phyloP scores from a whole-genome alignment of 2,888 invertebrate species.

The Microplitis deprimator region DNA sequence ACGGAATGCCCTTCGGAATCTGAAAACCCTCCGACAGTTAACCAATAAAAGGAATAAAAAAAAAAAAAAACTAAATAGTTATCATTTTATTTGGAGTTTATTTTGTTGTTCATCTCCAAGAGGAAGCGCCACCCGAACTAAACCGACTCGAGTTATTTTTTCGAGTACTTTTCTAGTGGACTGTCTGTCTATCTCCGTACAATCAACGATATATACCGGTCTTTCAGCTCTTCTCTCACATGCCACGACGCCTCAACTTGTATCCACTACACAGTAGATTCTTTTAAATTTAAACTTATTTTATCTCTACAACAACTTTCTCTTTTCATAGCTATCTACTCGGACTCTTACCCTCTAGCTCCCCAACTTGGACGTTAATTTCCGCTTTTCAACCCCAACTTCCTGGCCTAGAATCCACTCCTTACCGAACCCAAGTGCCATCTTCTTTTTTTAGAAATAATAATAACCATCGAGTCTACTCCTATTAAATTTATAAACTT shows the following conservation, averaged over 20 bases:
- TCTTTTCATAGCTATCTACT: not conserved
- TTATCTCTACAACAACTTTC: slow-evolving; percentile 1
- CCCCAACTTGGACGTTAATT: slow-evolving; percentile 41
- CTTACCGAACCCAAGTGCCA: slow-evolving; percentile 17
- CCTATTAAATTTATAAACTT: no score
- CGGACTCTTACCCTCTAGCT: slow-evolving; percentile 9
- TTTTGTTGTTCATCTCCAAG: slow-evolving; percentile 13
- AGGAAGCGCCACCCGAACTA: slow-evolving; percentile 31
- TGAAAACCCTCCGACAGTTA: not conserved
- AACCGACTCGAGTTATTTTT: slow-evolving; percentile 39
- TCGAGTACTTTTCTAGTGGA: slow-evolving; percentile 38
- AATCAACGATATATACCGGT: slow-evolving; percentile 34
- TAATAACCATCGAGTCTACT: no score
- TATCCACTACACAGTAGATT: not conserved
- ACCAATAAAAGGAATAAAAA: slow-evolving; percentile 8
- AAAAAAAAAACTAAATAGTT: slow-evolving; percentile 24
- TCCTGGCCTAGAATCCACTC: slow-evolving; percentile 32
- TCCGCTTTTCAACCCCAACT: slow-evolving; percentile 38
- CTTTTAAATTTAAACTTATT: slow-evolving; percentile 22
- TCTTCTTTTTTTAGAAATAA: slow-evolving; percentile 7
- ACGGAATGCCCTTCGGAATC: not conserved
- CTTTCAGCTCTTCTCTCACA: slow-evolving; percentile 31
- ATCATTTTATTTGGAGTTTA: slow-evolving; percentile 4
- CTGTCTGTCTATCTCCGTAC: slow-evolving; percentile 41
- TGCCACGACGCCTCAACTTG: not conserved